These are phyloP conservation scores for Megathymus violae DNA, from an alignment of 1,140 invertebrate species.

Conservation along the genomic window DNA sequence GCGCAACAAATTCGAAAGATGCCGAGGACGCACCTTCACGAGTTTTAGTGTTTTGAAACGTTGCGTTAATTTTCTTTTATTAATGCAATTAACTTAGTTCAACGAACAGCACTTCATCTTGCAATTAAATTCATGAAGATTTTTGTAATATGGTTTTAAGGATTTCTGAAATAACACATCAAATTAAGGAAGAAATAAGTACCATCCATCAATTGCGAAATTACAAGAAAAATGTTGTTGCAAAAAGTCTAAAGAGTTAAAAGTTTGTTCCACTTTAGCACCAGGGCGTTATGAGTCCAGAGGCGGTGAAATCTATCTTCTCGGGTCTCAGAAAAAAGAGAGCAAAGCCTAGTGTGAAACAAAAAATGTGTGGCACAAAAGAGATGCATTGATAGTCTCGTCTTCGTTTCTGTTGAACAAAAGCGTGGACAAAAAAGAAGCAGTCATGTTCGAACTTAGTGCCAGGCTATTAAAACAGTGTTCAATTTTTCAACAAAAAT, in stretches of 20 bases:
- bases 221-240: background rate
- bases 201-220: background rate
- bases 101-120: too few species aligned
- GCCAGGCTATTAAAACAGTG: conserved; percentile 1
- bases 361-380: conserved; percentile 35
- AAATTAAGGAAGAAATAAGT: too few species aligned
- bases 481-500: conserved; percentile 11
- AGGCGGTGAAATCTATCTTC: conserved; percentile 43
- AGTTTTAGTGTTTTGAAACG: conserved; percentile 6
- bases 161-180: background rate
- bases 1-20: too few species aligned
- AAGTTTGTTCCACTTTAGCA: conserved; percentile 51
- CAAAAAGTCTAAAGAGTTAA: conserved; percentile 47
- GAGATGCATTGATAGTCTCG: conserved; percentile 40
- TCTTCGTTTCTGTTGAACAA: conserved; percentile 41
- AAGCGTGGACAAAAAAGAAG: conserved; percentile 20
- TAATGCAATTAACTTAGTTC: conserved; percentile 21
- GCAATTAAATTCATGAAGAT: too few species aligned
- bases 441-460: conserved; percentile 5
- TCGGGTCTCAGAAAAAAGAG: conserved; percentile 37
- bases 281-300: conserved; percentile 43
- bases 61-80: conserved; percentile 12
- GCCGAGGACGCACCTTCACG: background rate
- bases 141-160: too few species aligned
- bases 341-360: conserved; percentile 31